Conservation (phyloP, 1,140 invertebrate genomes). For the Trichonephila clavata region DNA sequence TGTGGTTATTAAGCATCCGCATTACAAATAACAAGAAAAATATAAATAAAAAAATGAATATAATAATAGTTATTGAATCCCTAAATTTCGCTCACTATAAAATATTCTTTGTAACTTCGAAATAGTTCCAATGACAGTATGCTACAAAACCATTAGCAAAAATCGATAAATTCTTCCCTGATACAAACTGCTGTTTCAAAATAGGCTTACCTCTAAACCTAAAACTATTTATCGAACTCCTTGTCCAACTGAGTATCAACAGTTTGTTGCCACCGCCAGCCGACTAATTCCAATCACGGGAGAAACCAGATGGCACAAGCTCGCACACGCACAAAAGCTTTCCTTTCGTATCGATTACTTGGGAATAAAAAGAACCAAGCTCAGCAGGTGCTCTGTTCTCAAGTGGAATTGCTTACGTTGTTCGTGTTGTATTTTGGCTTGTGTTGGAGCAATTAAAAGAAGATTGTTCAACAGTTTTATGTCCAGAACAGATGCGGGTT, state of each 20-base stretch:
- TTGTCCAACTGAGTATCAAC: constrained; percentile 4
- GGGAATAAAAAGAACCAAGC: neutral
- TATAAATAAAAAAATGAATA: too few species aligned
- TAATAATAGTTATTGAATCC: too few species aligned
- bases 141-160: neutral
- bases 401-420: constrained; percentile 24
- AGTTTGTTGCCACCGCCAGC: constrained; percentile 25
- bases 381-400: constrained; percentile 10
- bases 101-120: too few species aligned
- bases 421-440: neutral
- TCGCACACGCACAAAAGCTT: constrained; percentile 25
- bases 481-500: neutral
- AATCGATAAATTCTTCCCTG: neutral
- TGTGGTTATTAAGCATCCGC: too few species aligned
- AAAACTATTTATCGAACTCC: constrained; percentile 2
- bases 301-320: constrained; percentile 16
- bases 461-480: neutral
- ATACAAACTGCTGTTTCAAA: neutral
- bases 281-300: constrained; percentile 25
- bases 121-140: too few species aligned
- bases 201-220: neutral
- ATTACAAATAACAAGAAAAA: too few species aligned
- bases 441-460: constrained; percentile 23
- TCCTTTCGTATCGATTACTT: constrained; percentile 33
- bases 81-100: too few species aligned